A percentile compares a stretch with the other conserved stretches of the same genome.
These are phyloP conservation scores for Sanderia malayensis DNA, from an alignment of 30 jellyfish, hydroid and myxozoan species.

Conservation along the genomic window DNA sequence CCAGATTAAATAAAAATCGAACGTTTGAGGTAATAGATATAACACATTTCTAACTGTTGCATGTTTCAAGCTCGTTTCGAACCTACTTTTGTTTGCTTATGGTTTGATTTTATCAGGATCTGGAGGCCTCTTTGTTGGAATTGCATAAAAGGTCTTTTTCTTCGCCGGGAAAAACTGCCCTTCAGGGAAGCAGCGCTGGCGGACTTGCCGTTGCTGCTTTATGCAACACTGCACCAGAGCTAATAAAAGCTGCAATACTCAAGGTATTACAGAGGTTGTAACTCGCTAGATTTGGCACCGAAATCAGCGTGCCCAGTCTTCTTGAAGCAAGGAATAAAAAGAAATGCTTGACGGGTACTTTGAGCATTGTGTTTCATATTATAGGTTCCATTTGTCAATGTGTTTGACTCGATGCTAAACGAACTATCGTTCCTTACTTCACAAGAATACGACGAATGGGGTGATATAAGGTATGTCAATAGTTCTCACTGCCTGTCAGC, in stretches of 20 bases:
- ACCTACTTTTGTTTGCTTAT: background rate
- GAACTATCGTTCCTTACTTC: conserved; percentile 8
- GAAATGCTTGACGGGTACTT: too few species aligned
- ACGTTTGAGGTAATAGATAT: conserved; percentile 54
- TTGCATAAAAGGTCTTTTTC: conserved; percentile 41
- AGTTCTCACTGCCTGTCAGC: background rate
- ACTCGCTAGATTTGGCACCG: too few species aligned
- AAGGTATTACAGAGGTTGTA: too few species aligned
- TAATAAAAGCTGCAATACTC: conserved; percentile 47
- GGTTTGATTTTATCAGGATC: conserved; percentile 22
- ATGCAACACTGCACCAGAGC: conserved; percentile 38
- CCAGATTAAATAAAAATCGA: conserved; percentile 24
- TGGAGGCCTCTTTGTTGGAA: conserved; percentile 14
- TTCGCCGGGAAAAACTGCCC: conserved; percentile 36
- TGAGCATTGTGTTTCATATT: too few species aligned
- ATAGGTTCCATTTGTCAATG: conserved; percentile 67
- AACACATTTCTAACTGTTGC: background rate
- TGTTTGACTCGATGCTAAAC: conserved; percentile 19
- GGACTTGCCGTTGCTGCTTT: conserved; percentile 59
- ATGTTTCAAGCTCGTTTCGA: background rate
- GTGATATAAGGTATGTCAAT: conserved; percentile 39
- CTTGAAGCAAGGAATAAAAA: too few species aligned
- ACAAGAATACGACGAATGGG: conserved; percentile 70
- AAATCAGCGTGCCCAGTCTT: too few species aligned
- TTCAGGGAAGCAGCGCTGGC: conserved; percentile 64